Evolutionary conservation across 2,888 invertebrate species (phyloP), one percentile per base, ranked within the genome.

Genomic region (Oithona nana): DNA sequence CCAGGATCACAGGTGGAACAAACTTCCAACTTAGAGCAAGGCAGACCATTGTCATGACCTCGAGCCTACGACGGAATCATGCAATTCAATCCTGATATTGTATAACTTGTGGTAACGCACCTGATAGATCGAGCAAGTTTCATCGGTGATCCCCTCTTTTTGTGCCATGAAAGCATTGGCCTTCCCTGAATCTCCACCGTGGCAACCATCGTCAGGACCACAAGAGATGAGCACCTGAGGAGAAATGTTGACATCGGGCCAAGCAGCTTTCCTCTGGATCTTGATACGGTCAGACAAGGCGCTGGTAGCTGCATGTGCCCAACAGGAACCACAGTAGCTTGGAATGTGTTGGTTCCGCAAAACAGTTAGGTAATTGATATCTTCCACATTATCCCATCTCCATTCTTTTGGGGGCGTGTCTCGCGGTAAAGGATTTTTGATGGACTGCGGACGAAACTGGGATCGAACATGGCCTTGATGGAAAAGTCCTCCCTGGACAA

Each of bases 181-280:
- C 2, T 24, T 29, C 28, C 30, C 28, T n/a, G 52, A 28, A 29
- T 61, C 61, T 6, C 61, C 61, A 6, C 61, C 61, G 28, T 61
- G 61, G 31, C 61, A 61, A 20, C 61, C 61, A 3, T 52, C 52
- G 6, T 28, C 49, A 11, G 61, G 61, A 16, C 61, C 61, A 11
- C 61, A 61, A n/a, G 61, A 61, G 20, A 61, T 61, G 8, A 61
- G 20, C 3, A 61, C 61, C 28, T 61, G 61, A 3, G 61, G 61
- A 1, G 61, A 48, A 54, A 61, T 61, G 26, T 61, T 61, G 30
- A 61, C 22, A 29, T 61, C 61, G 4, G 61, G 61, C 61, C 61
- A 61, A 20, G 28, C 30, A 8, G 28, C 61, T 28, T 61, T 61
- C 13, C 61, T n/a, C 20, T 20, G n/a, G 3, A 61, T 61, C 22